Evolutionary conservation across 2,888 invertebrate species (phyloP).

Genomic region (Petrophora chlorosata): DNA sequence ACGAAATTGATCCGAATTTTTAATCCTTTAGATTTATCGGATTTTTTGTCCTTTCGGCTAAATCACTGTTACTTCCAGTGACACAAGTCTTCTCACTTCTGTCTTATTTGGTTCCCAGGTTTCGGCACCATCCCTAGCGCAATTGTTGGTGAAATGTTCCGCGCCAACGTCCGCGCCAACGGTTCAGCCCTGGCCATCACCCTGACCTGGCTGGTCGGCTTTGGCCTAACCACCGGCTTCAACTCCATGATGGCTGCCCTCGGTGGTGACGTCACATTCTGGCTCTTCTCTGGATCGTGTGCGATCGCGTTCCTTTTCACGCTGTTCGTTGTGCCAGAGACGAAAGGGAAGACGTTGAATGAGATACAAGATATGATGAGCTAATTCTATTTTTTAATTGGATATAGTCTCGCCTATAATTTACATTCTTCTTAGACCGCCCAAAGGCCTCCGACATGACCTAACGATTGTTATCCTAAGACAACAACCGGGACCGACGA

Average conservation of each 20-base stretch:
- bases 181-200: slow-evolving; percentile 51
- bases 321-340: slow-evolving; percentile 48
- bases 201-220: slow-evolving; percentile 48
- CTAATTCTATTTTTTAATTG: no score
- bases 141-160: slow-evolving; percentile 54
- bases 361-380: slow-evolving; percentile 54
- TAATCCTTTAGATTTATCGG: no score
- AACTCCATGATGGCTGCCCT: slow-evolving; percentile 40
- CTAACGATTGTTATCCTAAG: no score
- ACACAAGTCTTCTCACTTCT: no score
- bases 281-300: slow-evolving; percentile 49
- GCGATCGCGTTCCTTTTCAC: slow-evolving; percentile 48
- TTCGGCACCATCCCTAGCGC: slow-evolving; percentile 54
- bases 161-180: slow-evolving; percentile 47
- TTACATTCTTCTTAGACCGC: no score
- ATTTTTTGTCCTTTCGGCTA: no score
- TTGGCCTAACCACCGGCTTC: slow-evolving; percentile 46
- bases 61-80: no score
- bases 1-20: no score
- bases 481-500: no score
- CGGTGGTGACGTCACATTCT: slow-evolving; percentile 52
- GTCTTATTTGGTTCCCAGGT: no score
- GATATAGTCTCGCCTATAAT: no score
- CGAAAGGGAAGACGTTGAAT: slow-evolving; percentile 51
- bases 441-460: no score